Conservation (phyloP, 2,113 vertebrate species). For the Tupaia tana region DNA sequence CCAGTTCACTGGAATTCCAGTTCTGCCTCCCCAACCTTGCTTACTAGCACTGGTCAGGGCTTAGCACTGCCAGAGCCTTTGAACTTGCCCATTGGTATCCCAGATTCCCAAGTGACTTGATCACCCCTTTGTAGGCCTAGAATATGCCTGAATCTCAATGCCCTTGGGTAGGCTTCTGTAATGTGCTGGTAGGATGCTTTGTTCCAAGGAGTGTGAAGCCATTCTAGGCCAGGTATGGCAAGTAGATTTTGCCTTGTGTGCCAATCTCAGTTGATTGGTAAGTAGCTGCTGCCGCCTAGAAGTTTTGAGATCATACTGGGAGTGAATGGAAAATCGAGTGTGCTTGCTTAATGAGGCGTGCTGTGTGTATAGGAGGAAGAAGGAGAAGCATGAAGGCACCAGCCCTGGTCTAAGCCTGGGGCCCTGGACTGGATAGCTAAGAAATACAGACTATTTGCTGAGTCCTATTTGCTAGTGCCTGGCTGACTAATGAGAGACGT, state of each 20-base stretch:
- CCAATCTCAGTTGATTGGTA: neutral
- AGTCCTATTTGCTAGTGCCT: conserved; percentile 35
- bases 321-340: neutral
- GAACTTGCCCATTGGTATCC: neutral
- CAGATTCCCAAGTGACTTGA: neutral
- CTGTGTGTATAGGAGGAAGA: neutral
- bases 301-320: neutral
- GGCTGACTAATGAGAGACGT: conserved; percentile 10
- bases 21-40: neutral
- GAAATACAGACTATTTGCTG: conserved; percentile 52
- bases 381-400: neutral
- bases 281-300: neutral
- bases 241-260: conserved; percentile 29
- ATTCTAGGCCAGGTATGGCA: neutral
- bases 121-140: neutral
- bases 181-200: neutral
- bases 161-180: neutral
- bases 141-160: neutral
- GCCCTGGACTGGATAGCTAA: neutral
- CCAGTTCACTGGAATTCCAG: no score
- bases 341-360: neutral
- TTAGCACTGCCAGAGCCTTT: neutral
- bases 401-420: neutral
- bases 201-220: neutral
- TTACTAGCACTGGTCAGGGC: neutral